Evolutionary conservation across 1,140 invertebrate species (phyloP).

Genomic region (Drosophila kikkawai): DNA sequence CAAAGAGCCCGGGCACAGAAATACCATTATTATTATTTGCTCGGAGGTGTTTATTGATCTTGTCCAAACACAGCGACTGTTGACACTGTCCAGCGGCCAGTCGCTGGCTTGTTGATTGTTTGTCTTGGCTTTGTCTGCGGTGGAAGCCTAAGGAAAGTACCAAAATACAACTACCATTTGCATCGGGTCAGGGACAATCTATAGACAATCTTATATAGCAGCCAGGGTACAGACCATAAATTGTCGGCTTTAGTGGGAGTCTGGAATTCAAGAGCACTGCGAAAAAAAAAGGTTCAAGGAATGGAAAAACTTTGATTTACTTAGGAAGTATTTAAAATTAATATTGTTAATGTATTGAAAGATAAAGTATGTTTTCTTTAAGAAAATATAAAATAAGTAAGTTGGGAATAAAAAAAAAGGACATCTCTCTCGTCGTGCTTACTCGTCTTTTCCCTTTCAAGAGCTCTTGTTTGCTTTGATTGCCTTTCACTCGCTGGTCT

Average conservation of each 20-base stretch:
- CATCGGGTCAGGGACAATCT: constrained; percentile 26
- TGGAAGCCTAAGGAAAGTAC: constrained; percentile 34
- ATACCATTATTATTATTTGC: constrained; percentile 59
- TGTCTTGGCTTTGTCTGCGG: constrained; percentile 42
- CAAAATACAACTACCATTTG: constrained; percentile 35
- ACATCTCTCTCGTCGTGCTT: neutral
- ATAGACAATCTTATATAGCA: constrained; percentile 39
- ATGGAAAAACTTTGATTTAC: neutral
- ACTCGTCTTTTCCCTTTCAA: neutral
- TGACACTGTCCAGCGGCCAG: constrained; percentile 31
- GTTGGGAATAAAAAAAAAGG: neutral
- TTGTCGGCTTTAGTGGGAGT: constrained; percentile 72
- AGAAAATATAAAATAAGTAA: neutral
- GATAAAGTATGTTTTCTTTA: neutral
- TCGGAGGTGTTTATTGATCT: constrained; percentile 47
- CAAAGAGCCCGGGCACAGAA: constrained; percentile 25
- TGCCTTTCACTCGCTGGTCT: neutral
- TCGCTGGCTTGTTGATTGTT: constrained; percentile 47
- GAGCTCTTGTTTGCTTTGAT: neutral
- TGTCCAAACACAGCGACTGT: constrained; percentile 39
- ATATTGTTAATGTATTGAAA: neutral
- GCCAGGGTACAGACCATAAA: constrained; percentile 58
- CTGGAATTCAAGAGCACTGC: constrained; percentile 10
- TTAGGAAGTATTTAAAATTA: too few species aligned
- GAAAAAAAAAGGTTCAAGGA: neutral